Conservation (phyloP, 2,797 vertebrate species). For the Pteropus rufus region DNA sequence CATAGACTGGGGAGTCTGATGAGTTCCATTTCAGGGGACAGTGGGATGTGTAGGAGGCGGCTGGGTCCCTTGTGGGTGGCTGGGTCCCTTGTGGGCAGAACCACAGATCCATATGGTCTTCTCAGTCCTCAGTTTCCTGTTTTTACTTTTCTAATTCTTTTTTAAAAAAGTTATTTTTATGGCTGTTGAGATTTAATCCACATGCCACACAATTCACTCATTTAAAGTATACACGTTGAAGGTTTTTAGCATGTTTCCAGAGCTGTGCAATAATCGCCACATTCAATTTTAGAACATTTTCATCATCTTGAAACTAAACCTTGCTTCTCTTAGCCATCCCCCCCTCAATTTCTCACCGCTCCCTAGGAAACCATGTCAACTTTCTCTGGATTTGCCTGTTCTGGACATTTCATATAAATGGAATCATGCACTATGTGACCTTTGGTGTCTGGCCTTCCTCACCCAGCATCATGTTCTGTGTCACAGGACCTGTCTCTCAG, state of each 20-base stretch:
- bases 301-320: not conserved
- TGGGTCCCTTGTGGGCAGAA: not conserved
- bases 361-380: not conserved
- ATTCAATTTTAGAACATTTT: not conserved
- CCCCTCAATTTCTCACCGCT: fast-evolving
- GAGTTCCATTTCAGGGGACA: not conserved
- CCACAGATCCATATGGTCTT: fast-evolving
- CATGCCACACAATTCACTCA: not conserved
- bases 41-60: fast-evolving
- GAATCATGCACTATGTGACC: fast-evolving
- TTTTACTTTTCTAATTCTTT: not conserved
- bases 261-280: not conserved
- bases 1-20: fast-evolving
- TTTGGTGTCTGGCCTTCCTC: too few relatives aligned
- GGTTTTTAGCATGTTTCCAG: not conserved
- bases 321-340: not conserved
- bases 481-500: not conserved
- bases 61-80: not conserved
- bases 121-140: not conserved
- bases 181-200: not conserved
- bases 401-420: not conserved
- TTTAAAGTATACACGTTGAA: not conserved
- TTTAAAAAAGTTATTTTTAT: not conserved
- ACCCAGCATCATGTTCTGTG: not conserved
- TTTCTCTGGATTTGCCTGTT: too few relatives aligned